These are phyloP conservation scores for Altica lythri DNA, from an alignment of 2,888 invertebrate genomes.

Conservation along the genomic window DNA sequence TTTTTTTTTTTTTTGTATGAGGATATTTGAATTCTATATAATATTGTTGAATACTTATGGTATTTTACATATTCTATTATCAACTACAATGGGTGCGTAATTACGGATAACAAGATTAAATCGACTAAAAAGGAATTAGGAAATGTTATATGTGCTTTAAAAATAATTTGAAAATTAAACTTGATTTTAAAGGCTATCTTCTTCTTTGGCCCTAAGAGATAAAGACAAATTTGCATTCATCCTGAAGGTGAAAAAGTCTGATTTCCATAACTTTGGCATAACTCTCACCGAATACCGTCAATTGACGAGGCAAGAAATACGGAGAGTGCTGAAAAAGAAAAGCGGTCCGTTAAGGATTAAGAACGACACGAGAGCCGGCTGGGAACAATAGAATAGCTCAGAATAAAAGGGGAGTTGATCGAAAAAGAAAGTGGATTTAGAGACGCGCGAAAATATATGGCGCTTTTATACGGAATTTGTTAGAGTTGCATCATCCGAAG, in stretches of 20 bases:
- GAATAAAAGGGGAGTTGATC: constrained; percentile 45
- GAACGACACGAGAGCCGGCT: constrained; percentile 35
- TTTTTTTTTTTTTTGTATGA: too few relatives aligned
- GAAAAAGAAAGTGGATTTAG: constrained; percentile 50
- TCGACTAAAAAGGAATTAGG: too few relatives aligned
- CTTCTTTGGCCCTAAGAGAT: neutral
- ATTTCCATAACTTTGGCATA: constrained; percentile 12
- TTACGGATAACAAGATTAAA: too few relatives aligned
- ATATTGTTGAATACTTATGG: too few relatives aligned
- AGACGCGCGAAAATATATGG: constrained; percentile 43
- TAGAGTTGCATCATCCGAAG: constrained; percentile 37
- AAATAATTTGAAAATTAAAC: too few relatives aligned
- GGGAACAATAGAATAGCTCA: constrained; percentile 40
- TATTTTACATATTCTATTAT: too few relatives aligned
- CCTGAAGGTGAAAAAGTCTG: neutral
- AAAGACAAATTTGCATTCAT: constrained; percentile 1
- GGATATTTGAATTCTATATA: too few relatives aligned
- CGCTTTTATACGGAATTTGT: constrained; percentile 46
- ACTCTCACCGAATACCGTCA: constrained; percentile 4
- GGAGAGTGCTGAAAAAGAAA: constrained; percentile 8
- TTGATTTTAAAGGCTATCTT: too few relatives aligned
- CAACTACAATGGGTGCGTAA: too few relatives aligned
- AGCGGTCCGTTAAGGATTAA: constrained; percentile 34
- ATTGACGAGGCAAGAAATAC: neutral
- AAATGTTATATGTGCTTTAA: too few relatives aligned